Percentiles rank a stretch among this genome's conserved stretches.
These are phyloP conservation scores for Mesopsocus fuscifrons DNA, from an alignment of 2,888 invertebrate species.

Conservation along the genomic window DNA sequence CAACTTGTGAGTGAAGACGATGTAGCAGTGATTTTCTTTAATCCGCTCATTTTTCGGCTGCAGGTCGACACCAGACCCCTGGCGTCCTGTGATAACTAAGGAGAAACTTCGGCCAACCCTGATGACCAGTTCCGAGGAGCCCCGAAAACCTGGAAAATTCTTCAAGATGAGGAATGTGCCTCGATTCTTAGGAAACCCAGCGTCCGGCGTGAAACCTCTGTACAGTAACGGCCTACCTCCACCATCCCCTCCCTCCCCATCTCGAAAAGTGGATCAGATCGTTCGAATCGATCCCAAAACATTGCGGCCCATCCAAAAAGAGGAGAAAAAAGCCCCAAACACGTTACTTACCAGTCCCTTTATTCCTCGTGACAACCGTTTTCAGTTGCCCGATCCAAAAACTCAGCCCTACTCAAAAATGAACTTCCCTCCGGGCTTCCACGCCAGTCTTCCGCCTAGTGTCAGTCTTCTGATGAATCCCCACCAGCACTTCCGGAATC, in stretches of 20 bases:
- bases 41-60: too few species aligned
- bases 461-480: slow-evolving; percentile 19
- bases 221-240: slow-evolving; percentile 30
- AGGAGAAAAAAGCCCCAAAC: background rate
- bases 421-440: slow-evolving; percentile 12
- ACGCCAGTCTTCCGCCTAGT: slow-evolving; percentile 18
- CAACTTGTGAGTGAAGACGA: too few species aligned
- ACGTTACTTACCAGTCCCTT: slow-evolving; percentile 4
- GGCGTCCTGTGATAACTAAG: slow-evolving; percentile 4
- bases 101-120: slow-evolving; percentile 4
- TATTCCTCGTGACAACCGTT: slow-evolving; percentile 2
- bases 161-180: slow-evolving; percentile 36
- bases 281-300: slow-evolving; percentile 38
- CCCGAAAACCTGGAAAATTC: slow-evolving; percentile 31
- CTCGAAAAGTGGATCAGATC: slow-evolving; percentile 19
- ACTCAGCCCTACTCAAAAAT: background rate
- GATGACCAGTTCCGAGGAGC: slow-evolving; percentile 6
- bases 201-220: slow-evolving; percentile 39
- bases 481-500: background rate
- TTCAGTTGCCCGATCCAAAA: slow-evolving; percentile 1
- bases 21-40: too few species aligned
- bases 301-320: slow-evolving; percentile 30
- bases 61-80: background rate
- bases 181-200: slow-evolving; percentile 34
- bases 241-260: slow-evolving; percentile 20